Conservation (phyloP, 2,113 vertebrate species). For the Vulpes ferrilata region DNA sequence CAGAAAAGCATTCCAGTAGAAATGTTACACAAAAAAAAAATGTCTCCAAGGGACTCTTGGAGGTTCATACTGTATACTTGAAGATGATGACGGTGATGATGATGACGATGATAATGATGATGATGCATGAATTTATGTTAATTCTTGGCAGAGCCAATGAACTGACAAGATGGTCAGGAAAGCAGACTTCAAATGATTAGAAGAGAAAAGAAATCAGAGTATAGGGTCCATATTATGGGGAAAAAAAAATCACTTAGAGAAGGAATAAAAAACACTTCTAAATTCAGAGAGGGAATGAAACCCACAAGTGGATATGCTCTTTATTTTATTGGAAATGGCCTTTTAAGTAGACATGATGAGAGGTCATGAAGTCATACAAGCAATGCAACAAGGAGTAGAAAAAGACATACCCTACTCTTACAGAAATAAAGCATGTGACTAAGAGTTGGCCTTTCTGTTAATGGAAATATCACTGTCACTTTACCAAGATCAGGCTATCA, state of each 20-base stretch:
- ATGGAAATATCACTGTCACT: not conserved
- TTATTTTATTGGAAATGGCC: not conserved
- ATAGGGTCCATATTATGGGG: not conserved
- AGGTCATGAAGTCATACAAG: not conserved
- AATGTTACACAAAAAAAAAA: not conserved
- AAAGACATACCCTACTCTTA: not conserved
- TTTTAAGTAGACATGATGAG: not conserved
- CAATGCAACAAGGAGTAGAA: not conserved
- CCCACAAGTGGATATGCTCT: not conserved
- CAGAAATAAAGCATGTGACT: not conserved
- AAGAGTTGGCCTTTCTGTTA: not conserved
- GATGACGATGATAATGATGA: not conserved
- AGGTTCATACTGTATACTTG: not conserved
- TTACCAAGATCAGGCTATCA: not conserved
- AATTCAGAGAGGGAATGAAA: not conserved
- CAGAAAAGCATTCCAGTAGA: not conserved
- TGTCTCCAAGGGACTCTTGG: not conserved
- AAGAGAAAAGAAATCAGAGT: not conserved
- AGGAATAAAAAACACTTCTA: not conserved
- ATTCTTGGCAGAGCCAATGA: not conserved
- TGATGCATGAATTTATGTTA: not conserved
- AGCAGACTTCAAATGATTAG: not conserved
- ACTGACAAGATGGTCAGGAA: not conserved
- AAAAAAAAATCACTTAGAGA: not conserved
- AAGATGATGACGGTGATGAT: not conserved